Conservation (phyloP, 2,888 invertebrate genomes). For the Drosophila siamana region DNA sequence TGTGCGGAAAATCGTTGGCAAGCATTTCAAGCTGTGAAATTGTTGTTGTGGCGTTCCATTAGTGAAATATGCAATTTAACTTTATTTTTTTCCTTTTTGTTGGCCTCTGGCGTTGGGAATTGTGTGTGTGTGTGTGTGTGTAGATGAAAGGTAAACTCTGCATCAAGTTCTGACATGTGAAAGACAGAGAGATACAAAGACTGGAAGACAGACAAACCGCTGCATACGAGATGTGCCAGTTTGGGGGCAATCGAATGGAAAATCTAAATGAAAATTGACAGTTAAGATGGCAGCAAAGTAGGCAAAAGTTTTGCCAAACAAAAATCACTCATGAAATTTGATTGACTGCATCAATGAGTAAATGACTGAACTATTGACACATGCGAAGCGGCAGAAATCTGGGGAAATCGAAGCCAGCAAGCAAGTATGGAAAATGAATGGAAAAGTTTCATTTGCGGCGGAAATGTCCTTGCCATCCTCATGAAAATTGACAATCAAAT, state of each 20-base stretch:
- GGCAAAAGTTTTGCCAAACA: constrained; percentile 55
- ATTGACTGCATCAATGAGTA: constrained; percentile 76
- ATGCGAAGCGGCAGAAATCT: constrained; percentile 1
- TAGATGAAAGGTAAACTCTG: background rate
- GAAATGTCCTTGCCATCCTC: constrained; percentile 66
- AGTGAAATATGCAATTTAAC: constrained; percentile 63
- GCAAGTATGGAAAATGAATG: constrained; percentile 19
- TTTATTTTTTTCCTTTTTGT: constrained; percentile 30
- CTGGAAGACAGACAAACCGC: background rate
- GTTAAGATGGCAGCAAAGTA: constrained; percentile 43
- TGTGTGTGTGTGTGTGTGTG: too few relatives aligned
- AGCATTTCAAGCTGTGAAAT: constrained; percentile 46
- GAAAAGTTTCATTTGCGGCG: constrained; percentile 66
- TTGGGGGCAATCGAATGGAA: constrained; percentile 60
- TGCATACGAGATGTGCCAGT: constrained; percentile 32
- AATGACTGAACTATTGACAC: constrained; percentile 69
- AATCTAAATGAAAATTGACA: constrained; percentile 77
- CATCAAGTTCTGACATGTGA: constrained; percentile 24
- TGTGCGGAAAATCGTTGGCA: constrained; percentile 68
- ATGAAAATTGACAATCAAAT: constrained; percentile 83
- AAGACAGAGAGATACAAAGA: background rate
- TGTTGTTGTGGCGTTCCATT: constrained; percentile 29
- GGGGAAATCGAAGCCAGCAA: background rate
- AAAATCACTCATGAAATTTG: constrained; percentile 79
- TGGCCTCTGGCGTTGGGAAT: constrained; percentile 13